Conservation (phyloP, 2,113 vertebrate genomes). For the Channa argus region DNA sequence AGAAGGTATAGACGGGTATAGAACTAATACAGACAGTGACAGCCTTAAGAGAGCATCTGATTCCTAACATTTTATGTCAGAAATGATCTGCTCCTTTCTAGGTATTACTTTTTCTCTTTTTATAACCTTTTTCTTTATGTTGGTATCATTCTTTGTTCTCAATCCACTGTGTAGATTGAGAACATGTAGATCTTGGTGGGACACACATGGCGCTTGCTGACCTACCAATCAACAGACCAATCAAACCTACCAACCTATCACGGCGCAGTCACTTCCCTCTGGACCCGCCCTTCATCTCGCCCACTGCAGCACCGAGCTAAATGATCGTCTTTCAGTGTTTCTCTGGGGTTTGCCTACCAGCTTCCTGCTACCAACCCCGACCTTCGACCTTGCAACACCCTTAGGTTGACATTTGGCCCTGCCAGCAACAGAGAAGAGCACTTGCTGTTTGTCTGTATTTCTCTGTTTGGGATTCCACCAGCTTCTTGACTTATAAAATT, state of each 20-base stretch:
- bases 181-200: conserved; percentile 86
- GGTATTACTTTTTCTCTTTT: background rate
- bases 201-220: conserved; percentile 82
- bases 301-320: conserved; percentile 80
- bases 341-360: conserved; percentile 79
- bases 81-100: background rate
- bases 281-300: conserved; percentile 79
- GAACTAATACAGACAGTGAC: conserved; percentile 1
- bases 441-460: conserved; percentile 71
- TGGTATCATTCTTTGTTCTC: background rate
- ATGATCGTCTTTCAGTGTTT: conserved; percentile 80
- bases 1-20: background rate
- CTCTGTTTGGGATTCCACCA: conserved; percentile 51
- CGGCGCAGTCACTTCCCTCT: conserved; percentile 87
- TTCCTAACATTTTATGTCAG: background rate
- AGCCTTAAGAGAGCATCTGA: conserved; percentile 28
- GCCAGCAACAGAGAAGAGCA: conserved; percentile 65
- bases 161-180: conserved; percentile 87
- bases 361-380: conserved; percentile 66
- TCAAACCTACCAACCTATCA: conserved; percentile 79
- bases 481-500: conserved; percentile 34
- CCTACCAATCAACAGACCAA: conserved; percentile 79
- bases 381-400: conserved; percentile 50
- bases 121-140: conserved; percentile 76
- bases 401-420: conserved; percentile 48